A percentile compares a stretch with the other conserved stretches of the same genome.
phyloP scores from a whole-genome alignment of 2,797 vertebrate genomes.

The Enteromius radiatus region DNA sequence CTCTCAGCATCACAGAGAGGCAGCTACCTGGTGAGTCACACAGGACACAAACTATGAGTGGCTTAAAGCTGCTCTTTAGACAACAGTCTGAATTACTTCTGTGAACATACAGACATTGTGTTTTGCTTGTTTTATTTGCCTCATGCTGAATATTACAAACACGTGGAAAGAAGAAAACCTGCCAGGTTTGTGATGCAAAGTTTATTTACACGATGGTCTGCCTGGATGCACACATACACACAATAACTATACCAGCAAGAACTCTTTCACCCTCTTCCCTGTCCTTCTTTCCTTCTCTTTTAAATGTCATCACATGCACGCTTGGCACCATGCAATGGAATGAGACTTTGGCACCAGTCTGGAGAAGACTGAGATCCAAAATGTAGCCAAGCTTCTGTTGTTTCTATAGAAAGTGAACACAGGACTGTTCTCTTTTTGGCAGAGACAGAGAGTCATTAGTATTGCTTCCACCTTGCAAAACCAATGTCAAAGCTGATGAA shows the following conservation, averaged over 20 bases:
- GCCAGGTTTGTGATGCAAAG: background rate
- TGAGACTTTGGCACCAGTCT: conserved; percentile 63
- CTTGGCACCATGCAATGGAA: conserved; percentile 45
- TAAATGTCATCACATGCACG: conserved; percentile 44
- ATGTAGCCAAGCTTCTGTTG: conserved; percentile 44
- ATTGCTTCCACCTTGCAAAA: conserved; percentile 46
- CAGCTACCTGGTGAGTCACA: conserved; percentile 79
- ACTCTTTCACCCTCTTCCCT: conserved; percentile 15
- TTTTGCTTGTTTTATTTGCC: background rate
- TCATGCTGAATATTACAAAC: conserved; percentile 11
- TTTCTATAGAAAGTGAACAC: conserved; percentile 55
- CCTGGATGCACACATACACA: background rate
- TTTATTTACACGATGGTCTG: background rate
- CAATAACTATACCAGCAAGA: conserved; percentile 7
- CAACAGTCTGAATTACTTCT: background rate
- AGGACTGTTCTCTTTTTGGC: conserved; percentile 46
- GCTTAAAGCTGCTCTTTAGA: background rate
- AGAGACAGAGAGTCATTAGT: conserved; percentile 43
- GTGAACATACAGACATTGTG: background rate
- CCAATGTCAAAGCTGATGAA: conserved; percentile 39
- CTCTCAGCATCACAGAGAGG: conserved; percentile 85
- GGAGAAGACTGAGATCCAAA: conserved; percentile 63
- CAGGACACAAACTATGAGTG: conserved; percentile 5
- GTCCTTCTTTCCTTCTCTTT: conserved; percentile 38
- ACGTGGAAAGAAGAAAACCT: conserved; percentile 3